Evolutionary conservation across 2,888 invertebrate species (phyloP).

Genomic region (Carabus problematicus): DNA sequence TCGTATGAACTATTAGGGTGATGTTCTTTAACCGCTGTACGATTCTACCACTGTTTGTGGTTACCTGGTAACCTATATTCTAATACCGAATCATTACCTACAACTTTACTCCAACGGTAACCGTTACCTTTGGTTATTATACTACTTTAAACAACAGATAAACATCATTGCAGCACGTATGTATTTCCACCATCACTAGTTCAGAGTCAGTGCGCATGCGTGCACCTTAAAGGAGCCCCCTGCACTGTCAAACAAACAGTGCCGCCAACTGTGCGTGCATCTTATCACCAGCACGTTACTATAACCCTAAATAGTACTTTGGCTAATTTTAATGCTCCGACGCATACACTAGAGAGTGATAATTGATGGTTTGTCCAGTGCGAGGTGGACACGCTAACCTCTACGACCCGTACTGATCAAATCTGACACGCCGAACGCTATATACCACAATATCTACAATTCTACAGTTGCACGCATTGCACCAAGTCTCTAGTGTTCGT

Average conservation of each 20-base stretch:
- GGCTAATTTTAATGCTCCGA: conserved; percentile 59
- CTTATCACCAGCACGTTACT: conserved; percentile 53
- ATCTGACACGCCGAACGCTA: conserved; percentile 33
- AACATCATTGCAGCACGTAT: no score
- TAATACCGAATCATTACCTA: no score
- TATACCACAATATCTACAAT: neutral
- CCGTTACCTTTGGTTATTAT: no score
- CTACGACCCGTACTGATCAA: conserved; percentile 38
- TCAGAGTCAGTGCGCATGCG: neutral
- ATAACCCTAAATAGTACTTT: conserved; percentile 53
- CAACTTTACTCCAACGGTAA: no score
- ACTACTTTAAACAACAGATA: no score
- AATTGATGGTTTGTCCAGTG: conserved; percentile 51
- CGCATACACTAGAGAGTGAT: conserved; percentile 55
- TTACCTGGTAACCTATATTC: no score
- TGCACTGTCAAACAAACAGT: conserved; percentile 7
- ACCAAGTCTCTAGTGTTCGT: neutral
- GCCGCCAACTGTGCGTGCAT: conserved; percentile 45
- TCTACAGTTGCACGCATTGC: conserved; percentile 17
- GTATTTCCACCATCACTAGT: no score
- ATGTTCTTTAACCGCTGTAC: no score
- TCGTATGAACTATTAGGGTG: no score
- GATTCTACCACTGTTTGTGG: no score
- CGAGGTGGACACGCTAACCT: conserved; percentile 12
- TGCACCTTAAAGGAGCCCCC: neutral